Evolutionary conservation across 2,113 vertebrate genomes (phyloP).

Genomic region (Picathartes gymnocephalus): DNA sequence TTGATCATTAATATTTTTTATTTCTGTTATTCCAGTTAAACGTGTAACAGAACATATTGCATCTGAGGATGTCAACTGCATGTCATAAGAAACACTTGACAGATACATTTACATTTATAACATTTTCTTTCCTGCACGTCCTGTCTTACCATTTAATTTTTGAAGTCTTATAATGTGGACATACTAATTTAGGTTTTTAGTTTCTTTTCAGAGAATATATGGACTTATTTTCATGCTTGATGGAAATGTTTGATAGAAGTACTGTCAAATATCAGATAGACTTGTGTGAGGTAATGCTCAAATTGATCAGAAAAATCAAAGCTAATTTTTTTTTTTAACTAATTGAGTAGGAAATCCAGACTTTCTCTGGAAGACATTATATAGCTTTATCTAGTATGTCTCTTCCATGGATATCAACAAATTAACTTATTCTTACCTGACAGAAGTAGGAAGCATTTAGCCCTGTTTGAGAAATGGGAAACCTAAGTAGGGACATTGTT

Average conservation of each 20-base stretch:
- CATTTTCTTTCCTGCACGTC: background rate
- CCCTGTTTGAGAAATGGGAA: background rate
- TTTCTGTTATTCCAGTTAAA: slow-evolving; percentile 19
- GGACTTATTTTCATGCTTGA: background rate
- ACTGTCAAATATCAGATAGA: background rate
- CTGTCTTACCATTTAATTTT: background rate
- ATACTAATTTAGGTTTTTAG: background rate
- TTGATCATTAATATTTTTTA: background rate
- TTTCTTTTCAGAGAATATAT: background rate
- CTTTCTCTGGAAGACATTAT: background rate
- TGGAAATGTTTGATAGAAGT: background rate
- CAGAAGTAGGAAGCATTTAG: background rate
- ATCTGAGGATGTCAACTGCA: background rate
- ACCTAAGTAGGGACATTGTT: background rate
- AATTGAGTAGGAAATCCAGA: background rate
- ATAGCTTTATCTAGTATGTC: background rate
- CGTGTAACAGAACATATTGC: background rate
- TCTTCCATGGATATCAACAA: background rate
- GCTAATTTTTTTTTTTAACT: background rate
- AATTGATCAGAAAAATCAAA: background rate
- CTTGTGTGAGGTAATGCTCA: background rate
- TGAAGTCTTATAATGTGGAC: background rate
- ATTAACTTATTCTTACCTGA: background rate
- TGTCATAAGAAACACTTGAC: background rate
- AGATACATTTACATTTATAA: background rate